phyloP scores from a whole-genome alignment of 2,888 invertebrate species.

The Eilema depressum region DNA sequence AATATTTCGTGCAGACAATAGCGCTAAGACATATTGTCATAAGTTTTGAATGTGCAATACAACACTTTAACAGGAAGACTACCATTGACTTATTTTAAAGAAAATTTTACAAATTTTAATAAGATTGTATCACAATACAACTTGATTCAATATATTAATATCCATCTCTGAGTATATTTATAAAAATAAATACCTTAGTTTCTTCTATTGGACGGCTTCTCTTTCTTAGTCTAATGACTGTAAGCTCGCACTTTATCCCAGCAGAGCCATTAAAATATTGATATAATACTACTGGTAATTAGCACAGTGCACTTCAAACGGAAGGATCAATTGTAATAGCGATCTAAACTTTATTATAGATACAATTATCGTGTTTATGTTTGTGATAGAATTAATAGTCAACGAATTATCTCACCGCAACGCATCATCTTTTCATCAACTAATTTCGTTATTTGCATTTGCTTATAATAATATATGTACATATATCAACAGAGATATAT shows the following conservation, averaged over 20 bases:
- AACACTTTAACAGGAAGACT: conserved; percentile 70
- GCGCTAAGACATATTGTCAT: conserved; percentile 39
- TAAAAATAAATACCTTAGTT: conserved; percentile 60
- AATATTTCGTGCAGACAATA: conserved; percentile 61
- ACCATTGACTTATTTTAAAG: conserved; percentile 38
- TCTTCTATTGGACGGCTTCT: conserved; percentile 55
- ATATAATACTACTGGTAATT: conserved; percentile 11
- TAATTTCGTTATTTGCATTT: neutral
- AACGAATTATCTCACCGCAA: neutral
- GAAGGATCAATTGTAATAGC: neutral
- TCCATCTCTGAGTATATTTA: conserved; percentile 47
- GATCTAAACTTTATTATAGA: too few relatives aligned
- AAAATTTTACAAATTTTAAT: neutral
- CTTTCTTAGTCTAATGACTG: conserved; percentile 64
- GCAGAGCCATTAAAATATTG: neutral
- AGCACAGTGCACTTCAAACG: neutral
- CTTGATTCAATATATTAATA: conserved; percentile 30
- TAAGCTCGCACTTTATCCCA: conserved; percentile 16
- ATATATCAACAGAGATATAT: too few relatives aligned
- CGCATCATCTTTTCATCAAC: neutral
- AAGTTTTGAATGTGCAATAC: conserved; percentile 56
- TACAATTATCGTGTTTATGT: too few relatives aligned
- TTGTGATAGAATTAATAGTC: neutral
- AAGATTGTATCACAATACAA: conserved; percentile 5
- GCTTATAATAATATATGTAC: neutral